A percentile compares a stretch with the other conserved stretches of the same genome.
Evolutionary conservation across 2,888 invertebrate genomes (phyloP).

Genomic region (Lordiphosa andalusiaca): DNA sequence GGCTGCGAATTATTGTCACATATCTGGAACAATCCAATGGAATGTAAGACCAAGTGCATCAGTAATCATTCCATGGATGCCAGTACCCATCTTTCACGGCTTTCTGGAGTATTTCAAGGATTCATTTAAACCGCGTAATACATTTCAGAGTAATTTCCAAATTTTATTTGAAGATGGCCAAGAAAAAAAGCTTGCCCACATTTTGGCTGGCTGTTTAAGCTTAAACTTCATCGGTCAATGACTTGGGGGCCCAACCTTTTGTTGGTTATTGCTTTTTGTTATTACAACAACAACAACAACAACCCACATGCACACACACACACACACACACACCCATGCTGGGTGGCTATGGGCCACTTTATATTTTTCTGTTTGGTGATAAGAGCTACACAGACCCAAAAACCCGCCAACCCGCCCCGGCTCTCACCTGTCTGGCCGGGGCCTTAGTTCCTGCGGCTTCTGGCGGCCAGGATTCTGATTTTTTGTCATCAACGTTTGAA

Average conservation of each 20-base stretch:
- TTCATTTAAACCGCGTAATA: no score
- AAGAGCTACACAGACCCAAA: constrained; percentile 56
- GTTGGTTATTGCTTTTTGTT: constrained; percentile 51
- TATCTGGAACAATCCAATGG: no score
- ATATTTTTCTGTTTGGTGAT: constrained; percentile 45
- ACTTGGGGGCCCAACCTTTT: constrained; percentile 11
- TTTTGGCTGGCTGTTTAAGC: constrained; percentile 12
- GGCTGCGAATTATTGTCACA: no score
- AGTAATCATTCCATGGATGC: no score
- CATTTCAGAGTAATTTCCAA: no score
- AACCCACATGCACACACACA: constrained; percentile 10
- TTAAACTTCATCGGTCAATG: constrained; percentile 9
- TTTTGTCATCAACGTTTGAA: constrained; percentile 66
- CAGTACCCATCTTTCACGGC: no score
- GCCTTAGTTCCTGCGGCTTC: constrained; percentile 23
- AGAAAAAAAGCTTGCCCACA: not conserved
- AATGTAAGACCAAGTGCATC: no score
- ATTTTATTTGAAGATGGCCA: no score
- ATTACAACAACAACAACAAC: constrained; percentile 33
- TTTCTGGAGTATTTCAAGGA: no score
- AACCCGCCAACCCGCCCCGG: no score
- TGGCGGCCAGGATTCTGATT: constrained; percentile 28
- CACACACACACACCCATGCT: constrained; percentile 19
- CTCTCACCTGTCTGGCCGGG: constrained; percentile 66
- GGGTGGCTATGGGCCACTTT: constrained; percentile 23